Conservation (phyloP, 2,797 vertebrate species). For the Galagoides demidoff region DNA sequence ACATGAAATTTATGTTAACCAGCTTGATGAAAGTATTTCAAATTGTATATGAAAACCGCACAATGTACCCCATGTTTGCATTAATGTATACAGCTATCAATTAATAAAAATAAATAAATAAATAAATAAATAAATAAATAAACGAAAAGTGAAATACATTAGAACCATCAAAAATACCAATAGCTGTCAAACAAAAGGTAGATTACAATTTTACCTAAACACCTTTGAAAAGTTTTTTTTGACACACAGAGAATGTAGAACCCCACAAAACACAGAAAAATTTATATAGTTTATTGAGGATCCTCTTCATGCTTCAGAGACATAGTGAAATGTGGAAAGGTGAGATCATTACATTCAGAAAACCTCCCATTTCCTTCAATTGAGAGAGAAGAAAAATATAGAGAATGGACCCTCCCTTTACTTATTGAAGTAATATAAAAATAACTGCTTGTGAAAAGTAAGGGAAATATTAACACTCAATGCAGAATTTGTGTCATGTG, state of each 20-base stretch:
- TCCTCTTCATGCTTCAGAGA: background rate
- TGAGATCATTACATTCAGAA: background rate
- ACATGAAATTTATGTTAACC: no score
- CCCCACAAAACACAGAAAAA: background rate
- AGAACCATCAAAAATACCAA: background rate
- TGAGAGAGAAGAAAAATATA: background rate
- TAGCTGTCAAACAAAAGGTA: background rate
- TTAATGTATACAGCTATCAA: no score
- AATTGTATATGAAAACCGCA: no score
- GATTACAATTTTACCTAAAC: background rate
- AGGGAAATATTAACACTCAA: background rate
- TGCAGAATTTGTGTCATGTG: background rate
- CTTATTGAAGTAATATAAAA: background rate
- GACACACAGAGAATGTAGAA: background rate
- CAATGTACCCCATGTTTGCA: no score
- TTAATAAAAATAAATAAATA: no score
- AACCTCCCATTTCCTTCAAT: background rate
- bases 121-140: no score
- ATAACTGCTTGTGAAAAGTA: background rate
- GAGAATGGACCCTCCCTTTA: background rate
- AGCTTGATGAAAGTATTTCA: no score
- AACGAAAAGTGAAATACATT: background rate
- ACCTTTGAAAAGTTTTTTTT: constrained; percentile 4
- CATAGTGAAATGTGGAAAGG: background rate
- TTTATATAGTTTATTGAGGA: background rate